Evolutionary conservation across 2,113 vertebrate species (phyloP).

Genomic region (Oryzias celebensis): DNA sequence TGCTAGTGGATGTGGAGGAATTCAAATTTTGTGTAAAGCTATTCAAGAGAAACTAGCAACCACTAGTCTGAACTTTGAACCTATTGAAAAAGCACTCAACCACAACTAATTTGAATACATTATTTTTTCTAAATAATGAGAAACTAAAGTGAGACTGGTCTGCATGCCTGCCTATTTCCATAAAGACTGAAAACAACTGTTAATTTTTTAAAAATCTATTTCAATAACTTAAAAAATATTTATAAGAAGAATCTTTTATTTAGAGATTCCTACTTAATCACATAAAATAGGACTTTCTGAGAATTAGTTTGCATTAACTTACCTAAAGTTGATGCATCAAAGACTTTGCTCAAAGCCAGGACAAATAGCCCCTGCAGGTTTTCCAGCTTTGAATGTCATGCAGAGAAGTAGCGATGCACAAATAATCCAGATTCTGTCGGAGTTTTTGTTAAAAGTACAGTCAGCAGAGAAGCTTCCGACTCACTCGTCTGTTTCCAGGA

Average conservation of each 20-base stretch:
- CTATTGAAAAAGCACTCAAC: constrained; percentile 9
- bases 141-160: not conserved
- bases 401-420: constrained; percentile 2
- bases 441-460: constrained; percentile 4
- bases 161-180: not conserved
- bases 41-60: not conserved
- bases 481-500: constrained; percentile 43
- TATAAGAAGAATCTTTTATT: no score
- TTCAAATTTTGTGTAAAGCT: not conserved
- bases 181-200: not conserved
- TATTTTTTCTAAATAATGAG: not conserved
- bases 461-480: constrained; percentile 24
- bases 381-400: not conserved
- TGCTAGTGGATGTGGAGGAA: not conserved
- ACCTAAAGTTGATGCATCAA: constrained; percentile 30
- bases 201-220: no score
- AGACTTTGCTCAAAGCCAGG: constrained; percentile 11
- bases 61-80: constrained; percentile 11
- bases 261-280: not conserved
- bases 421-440: not conserved
- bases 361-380: constrained; percentile 3
- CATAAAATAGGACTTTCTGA: not conserved
- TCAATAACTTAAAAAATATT: no score
- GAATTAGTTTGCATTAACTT: constrained; percentile 11
- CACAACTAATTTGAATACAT: not conserved